Conservation (phyloP, 2,888 invertebrate genomes). For the Acleris emargana region DNA sequence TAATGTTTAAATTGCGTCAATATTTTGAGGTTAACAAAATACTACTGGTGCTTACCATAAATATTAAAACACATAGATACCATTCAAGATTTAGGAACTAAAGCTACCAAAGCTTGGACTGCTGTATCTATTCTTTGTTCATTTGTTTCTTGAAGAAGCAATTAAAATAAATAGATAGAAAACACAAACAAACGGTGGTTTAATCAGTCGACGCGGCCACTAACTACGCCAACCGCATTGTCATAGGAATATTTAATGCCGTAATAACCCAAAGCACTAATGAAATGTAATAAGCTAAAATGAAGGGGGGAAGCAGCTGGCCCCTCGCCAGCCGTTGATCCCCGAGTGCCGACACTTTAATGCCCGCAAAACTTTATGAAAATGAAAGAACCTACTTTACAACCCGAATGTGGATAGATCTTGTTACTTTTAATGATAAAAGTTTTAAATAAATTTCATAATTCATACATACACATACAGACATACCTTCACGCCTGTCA, state of each 20-base stretch:
- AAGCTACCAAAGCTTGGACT: too few species aligned
- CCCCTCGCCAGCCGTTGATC: constrained; percentile 56
- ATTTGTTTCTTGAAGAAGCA: too few species aligned
- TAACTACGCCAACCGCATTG: too few species aligned
- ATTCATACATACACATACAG: too few species aligned
- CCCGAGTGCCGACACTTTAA: constrained; percentile 62
- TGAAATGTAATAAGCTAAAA: constrained; percentile 63
- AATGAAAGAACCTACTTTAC: constrained; percentile 56
- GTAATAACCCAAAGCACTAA: constrained; percentile 46
- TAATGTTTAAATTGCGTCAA: not conserved
- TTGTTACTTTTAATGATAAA: constrained; percentile 6
- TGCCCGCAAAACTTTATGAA: constrained; percentile 69
- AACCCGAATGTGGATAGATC: constrained; percentile 22
- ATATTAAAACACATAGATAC: too few species aligned
- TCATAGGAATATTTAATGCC: too few species aligned
- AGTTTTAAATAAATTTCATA: constrained; percentile 19
- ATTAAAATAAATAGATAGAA: not conserved
- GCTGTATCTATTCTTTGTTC: too few species aligned
- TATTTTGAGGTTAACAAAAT: not conserved
- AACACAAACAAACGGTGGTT: not conserved
- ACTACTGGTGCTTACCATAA: too few species aligned
- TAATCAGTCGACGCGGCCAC: too few species aligned
- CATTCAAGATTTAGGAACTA: too few species aligned
- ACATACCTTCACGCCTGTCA: too few species aligned
- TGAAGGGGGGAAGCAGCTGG: constrained; percentile 62